Evolutionary conservation across 2,888 invertebrate species (phyloP), one percentile per base, ranked within the genome.

Genomic region (Platycheirus rosarum): DNA sequence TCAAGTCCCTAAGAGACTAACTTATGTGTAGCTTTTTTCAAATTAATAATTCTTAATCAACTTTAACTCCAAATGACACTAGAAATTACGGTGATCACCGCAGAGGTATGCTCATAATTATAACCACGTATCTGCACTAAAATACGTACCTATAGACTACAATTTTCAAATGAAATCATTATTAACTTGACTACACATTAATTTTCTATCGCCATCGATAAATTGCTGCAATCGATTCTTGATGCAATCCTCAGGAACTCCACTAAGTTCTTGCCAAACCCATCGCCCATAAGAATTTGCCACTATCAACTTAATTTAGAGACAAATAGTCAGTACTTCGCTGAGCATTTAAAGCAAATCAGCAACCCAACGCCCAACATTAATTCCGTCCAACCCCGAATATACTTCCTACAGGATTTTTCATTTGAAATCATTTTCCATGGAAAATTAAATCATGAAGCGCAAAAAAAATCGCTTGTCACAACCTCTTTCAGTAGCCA

Each of bases 401-500:
- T 20, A n/a, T 1, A 60, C 44, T 60, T 60, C 60, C 60, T 60
- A 44, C 6, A 29, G 18, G 6, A 16, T 9, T 44, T 5, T 42
- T 42, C 16, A 1, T 18, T 18, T 44, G 29, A 29, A 16, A 60
- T 60, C 26, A 29, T 44, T 44, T 60, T 42, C 60, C 42, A 44
- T 60, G 26, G 23, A 60, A 48, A 42, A 42, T 60, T 26, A n/a
- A 60, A 44, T 44, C 44, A 44, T 29, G 42, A 29, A 60, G 60
- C 16, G 60, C 16, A 14, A 14, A 23, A 37, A 40, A 60, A 29
- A 42, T 44, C 35, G 68, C 76, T 76, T 62, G 57, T 70, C 65
- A 76, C 76, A 70, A 57, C 63, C 48, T 35, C 63, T 42, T 70
- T 70, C 37, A 55, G 18, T 16, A 18, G 51, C 46, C 75, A 70